Evolutionary conservation across 2,888 invertebrate species (phyloP), one percentile per base, ranked within the genome.

Genomic region (Rosalia funebris): DNA sequence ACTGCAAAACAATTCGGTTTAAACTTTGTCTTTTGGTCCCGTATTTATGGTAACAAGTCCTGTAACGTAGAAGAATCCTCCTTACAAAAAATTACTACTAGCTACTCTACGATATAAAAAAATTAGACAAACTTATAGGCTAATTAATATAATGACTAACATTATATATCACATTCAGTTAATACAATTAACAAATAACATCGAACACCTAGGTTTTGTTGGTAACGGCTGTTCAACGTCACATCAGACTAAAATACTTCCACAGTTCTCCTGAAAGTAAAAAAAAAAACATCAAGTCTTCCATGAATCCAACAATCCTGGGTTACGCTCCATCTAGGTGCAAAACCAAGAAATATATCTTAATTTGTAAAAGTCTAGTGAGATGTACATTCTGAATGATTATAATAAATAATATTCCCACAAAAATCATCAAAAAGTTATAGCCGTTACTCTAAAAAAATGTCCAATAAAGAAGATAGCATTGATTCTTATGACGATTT

Each of bases 131-230:
- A 16, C 45, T 48, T 32, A 58, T 34, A 60, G 57, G 60, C n/a
- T 61, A 19, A 48, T 56, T 63, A 62, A 48, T 57, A 60, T 66
- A 71, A 59, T 66, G 69, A 69, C 69, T 71, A 71, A 69, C 59
- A 65, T 68, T 65, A 68, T 44, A 69, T 70, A 71, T 71, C 71
- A 71, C 71, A 71, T 69, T 70, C 42, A 70, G 65, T 67, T 66
- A 63, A 66, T 63, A 59, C 61, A 63, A 50, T 15, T 37, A 57
- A 46, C 45, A 53, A 45, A n/a, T 42, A 61, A 47, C 57, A 48
- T 66, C 55, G 54, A 60, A 62, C 59, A 63, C 42, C 39, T 47
- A 62, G 44, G 56, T 44, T 45, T 46, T 31, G 46, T 52, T 54
- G 63, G 56, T 52, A 58, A 58, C 55, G 19, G 53, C 34, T 34